A percentile compares a stretch with the other conserved stretches of the same genome.
phyloP scores from a whole-genome alignment of 2,888 invertebrate species.

The Mythimna loreyi region DNA sequence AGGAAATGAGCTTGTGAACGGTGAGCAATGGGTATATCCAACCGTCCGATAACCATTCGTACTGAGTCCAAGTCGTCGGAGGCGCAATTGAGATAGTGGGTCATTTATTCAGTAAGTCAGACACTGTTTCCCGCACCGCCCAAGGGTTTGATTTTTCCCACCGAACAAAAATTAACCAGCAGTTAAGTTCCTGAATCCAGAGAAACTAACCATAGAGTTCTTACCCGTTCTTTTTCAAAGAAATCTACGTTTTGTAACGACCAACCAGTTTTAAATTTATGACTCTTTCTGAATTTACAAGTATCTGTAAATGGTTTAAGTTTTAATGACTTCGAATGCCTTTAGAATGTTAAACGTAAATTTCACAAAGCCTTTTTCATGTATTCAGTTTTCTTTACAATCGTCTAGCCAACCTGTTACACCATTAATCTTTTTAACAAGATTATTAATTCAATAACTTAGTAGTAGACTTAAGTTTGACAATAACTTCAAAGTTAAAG shows the following conservation, averaged over 20 bases:
- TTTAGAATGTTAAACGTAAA: slow-evolving; percentile 8
- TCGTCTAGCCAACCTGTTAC: slow-evolving; percentile 11
- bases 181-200: neutral
- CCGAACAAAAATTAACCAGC: too few relatives aligned
- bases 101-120: too few relatives aligned
- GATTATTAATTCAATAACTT: slow-evolving; percentile 53
- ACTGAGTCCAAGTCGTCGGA: too few relatives aligned
- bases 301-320: slow-evolving; percentile 8
- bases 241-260: neutral
- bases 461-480: slow-evolving; percentile 35
- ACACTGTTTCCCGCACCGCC: too few relatives aligned
- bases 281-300: neutral
- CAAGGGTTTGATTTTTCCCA: too few relatives aligned
- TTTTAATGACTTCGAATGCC: slow-evolving; percentile 16
- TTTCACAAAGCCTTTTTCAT: slow-evolving; percentile 27
- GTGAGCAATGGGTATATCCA: too few relatives aligned
- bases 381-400: slow-evolving; percentile 9
- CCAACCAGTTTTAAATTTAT: neutral
- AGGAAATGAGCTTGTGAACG: too few relatives aligned
- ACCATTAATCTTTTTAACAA: slow-evolving; percentile 53
- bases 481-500: slow-evolving; percentile 36
- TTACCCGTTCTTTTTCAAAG: neutral
- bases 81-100: too few relatives aligned
- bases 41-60: too few relatives aligned
- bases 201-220: neutral